Conservation (phyloP, 1,140 invertebrate genomes). For the Hylaeus anthracinus region DNA sequence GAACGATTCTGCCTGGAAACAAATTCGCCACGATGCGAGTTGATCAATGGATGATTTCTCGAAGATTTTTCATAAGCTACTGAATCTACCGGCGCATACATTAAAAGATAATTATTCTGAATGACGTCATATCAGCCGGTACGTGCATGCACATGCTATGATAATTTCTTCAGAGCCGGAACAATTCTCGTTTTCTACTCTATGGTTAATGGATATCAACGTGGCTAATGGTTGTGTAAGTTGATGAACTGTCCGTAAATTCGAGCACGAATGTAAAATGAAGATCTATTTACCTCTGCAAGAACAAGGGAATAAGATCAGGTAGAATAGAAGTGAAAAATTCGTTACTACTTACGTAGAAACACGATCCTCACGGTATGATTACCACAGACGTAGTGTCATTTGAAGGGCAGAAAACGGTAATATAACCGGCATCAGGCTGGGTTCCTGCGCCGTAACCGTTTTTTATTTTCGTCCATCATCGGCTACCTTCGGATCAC, state of each 20-base stretch:
- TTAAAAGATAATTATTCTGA: neutral
- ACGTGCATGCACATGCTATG: neutral
- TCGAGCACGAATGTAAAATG: neutral
- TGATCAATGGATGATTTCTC: neutral
- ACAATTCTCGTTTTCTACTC: neutral
- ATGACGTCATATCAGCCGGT: slow-evolving; percentile 39
- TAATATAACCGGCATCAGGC: slow-evolving; percentile 72
- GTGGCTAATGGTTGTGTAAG: neutral
- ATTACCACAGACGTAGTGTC: slow-evolving; percentile 76
- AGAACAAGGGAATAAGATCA: neutral
- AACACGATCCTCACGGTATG: slow-evolving; percentile 59
- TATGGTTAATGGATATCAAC: neutral
- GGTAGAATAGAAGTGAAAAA: neutral
- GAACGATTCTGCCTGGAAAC: neutral
- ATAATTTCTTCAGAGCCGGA: neutral
- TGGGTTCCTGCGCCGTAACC: slow-evolving; percentile 66
- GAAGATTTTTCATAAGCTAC: neutral
- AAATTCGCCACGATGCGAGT: neutral
- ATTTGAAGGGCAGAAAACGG: slow-evolving; percentile 77
- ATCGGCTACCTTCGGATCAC: slow-evolving; percentile 61
- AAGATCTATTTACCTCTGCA: neutral
- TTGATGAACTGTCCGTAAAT: neutral
- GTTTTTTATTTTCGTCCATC: slow-evolving; percentile 11
- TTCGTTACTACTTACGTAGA: slow-evolving; percentile 65
- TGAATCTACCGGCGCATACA: neutral